These are phyloP conservation scores for Trigoniulus corallinus DNA, from an alignment of 1,140 invertebrate species.

Conservation along the genomic window DNA sequence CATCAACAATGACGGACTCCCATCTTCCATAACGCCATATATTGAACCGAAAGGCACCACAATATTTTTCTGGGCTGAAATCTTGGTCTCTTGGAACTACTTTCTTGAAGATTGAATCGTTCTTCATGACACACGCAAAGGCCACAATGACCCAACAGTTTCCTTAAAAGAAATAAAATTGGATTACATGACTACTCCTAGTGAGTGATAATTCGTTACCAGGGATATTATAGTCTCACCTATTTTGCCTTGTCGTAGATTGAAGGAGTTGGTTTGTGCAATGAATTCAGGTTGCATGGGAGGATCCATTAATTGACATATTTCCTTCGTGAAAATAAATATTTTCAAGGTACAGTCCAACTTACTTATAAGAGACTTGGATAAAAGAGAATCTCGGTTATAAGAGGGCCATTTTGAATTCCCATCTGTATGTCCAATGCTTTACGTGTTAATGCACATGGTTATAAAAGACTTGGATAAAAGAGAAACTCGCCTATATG, in stretches of 20 bases:
- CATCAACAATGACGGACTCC: slow-evolving; percentile 36
- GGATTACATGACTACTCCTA: too few species aligned
- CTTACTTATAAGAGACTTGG: not conserved
- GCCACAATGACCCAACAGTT: slow-evolving; percentile 50
- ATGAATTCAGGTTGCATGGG: not conserved
- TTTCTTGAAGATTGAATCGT: slow-evolving; percentile 41
- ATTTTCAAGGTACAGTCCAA: not conserved
- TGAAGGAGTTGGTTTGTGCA: not conserved
- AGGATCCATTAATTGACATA: not conserved
- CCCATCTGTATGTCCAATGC: too few species aligned
- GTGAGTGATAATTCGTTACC: not conserved
- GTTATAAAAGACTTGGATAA: too few species aligned
- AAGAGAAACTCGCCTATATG: too few species aligned
- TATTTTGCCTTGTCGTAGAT: not conserved
- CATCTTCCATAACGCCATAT: slow-evolving; percentile 26
- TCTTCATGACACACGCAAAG: slow-evolving; percentile 41
- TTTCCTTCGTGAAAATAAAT: not conserved
- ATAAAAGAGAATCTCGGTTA: too few species aligned
- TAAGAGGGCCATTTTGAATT: too few species aligned
- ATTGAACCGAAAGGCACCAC: slow-evolving; percentile 10
- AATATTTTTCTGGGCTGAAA: slow-evolving; percentile 29
- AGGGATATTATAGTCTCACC: not conserved
- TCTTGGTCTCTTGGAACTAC: slow-evolving; percentile 49
- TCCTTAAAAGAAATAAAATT: slow-evolving; percentile 16
- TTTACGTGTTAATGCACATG: too few species aligned